Conservation (phyloP, 2,888 invertebrate genomes). For the Vanessa cardui region DNA sequence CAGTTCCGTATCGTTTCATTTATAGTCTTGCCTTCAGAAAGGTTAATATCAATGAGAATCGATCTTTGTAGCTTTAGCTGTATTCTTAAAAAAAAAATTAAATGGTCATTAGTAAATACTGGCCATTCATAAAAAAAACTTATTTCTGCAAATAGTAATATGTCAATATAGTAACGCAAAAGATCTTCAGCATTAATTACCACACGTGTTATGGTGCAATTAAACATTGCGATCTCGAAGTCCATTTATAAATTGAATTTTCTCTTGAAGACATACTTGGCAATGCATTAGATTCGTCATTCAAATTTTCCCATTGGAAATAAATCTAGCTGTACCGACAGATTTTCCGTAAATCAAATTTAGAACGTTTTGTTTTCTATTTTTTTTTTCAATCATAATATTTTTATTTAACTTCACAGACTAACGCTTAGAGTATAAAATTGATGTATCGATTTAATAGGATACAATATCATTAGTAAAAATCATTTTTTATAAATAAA, state of each 20-base stretch:
- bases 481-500: too few species aligned
- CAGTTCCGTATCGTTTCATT: slow-evolving; percentile 14
- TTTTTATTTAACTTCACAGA: background rate
- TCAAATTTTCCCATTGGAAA: slow-evolving; percentile 13
- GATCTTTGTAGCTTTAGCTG: slow-evolving; percentile 17
- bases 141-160: too few species aligned
- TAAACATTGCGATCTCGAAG: slow-evolving; percentile 1
- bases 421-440: too few species aligned
- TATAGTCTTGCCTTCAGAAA: slow-evolving; percentile 15
- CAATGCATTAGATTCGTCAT: slow-evolving; percentile 15
- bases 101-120: too few species aligned
- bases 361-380: background rate
- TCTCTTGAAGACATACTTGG: slow-evolving; percentile 22
- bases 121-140: too few species aligned
- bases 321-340: background rate
- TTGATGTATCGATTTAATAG: too few species aligned
- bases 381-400: background rate
- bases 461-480: too few species aligned
- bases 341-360: background rate
- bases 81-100: slow-evolving; percentile 20
- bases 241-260: slow-evolving; percentile 17
- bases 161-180: too few species aligned
- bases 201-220: background rate
- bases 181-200: background rate
- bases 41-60: slow-evolving; percentile 16